Evolutionary conservation across 2,888 invertebrate genomes (phyloP).

Genomic region (Hirtodrosophila trivittata): DNA sequence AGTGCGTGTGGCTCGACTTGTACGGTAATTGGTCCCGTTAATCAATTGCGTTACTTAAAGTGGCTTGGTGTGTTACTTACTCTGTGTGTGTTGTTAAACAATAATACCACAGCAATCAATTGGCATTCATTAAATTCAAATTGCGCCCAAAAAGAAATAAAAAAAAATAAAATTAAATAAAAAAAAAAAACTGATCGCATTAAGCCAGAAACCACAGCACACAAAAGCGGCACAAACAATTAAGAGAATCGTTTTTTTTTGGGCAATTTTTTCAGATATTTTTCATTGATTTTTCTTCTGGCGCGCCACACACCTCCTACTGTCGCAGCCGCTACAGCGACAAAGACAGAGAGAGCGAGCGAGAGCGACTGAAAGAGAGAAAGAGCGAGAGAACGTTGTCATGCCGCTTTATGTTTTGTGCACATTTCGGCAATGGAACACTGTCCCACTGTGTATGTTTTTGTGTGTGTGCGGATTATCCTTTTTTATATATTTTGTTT

Average conservation of each 20-base stretch:
- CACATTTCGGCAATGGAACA: constrained; percentile 60
- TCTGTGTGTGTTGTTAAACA: constrained; percentile 41
- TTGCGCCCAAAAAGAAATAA: too few relatives aligned
- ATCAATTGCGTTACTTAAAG: constrained; percentile 34
- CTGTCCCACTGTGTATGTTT: constrained; percentile 9
- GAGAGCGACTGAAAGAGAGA: constrained; percentile 10
- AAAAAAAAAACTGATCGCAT: neutral
- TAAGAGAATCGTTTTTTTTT: constrained; percentile 43
- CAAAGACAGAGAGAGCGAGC: constrained; percentile 8
- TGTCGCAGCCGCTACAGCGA: constrained; percentile 22
- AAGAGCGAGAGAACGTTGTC: constrained; percentile 33
- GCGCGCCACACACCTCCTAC: constrained; percentile 62
- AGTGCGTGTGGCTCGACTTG: constrained; percentile 40
- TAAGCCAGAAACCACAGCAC: constrained; percentile 4
- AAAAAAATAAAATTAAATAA: neutral
- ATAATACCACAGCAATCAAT: constrained; percentile 55
- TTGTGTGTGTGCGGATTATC: constrained; percentile 58
- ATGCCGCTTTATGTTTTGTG: constrained; percentile 65
- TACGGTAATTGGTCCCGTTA: constrained; percentile 33
- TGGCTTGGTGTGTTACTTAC: constrained; percentile 3
- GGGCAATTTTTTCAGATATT: constrained; percentile 72
- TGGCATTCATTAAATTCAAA: constrained; percentile 44
- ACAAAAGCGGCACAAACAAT: constrained; percentile 38
- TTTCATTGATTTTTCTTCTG: constrained; percentile 77
- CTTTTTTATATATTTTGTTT: constrained; percentile 77